Conservation (phyloP, 2,113 vertebrate species). For the Acrocephalus arundinaceus region DNA sequence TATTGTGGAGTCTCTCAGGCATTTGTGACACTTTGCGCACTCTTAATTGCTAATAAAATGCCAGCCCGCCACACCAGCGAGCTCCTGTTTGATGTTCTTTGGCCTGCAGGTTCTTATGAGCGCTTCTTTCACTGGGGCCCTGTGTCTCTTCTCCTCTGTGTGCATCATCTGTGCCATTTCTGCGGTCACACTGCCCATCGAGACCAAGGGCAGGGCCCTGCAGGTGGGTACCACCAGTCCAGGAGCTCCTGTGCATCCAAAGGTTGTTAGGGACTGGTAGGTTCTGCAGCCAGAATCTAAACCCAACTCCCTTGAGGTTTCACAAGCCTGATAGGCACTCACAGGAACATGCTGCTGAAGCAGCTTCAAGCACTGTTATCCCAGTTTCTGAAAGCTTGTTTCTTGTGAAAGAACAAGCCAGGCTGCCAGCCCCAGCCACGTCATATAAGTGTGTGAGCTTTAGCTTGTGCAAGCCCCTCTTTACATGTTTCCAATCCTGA, state of each 20-base stretch:
- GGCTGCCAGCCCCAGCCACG: neutral
- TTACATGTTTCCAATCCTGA: neutral
- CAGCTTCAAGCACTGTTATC: neutral
- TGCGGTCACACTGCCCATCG: slow-evolving; percentile 85
- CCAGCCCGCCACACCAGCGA: rapidly evolving
- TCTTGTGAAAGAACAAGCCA: neutral
- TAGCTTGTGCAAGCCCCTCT: neutral
- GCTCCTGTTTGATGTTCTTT: neutral
- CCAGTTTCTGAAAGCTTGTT: neutral
- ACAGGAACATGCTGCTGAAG: rapidly evolving
- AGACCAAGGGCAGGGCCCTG: slow-evolving; percentile 89
- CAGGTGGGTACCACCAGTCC: slow-evolving; percentile 73
- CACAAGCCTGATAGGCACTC: neutral
- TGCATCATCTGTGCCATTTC: slow-evolving; percentile 81
- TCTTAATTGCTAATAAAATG: neutral
- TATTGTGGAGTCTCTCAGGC: too few relatives aligned
- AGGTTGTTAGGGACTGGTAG: neutral
- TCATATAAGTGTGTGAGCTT: rapidly evolving
- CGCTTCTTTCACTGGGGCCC: slow-evolving; percentile 79
- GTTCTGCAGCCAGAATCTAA: neutral
- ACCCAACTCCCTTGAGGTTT: neutral
- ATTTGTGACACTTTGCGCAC: neutral
- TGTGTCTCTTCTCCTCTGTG: slow-evolving; percentile 82
- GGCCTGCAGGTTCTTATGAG: slow-evolving; percentile 87
- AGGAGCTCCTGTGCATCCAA: neutral